Conservation (phyloP, 2,797 vertebrate genomes). For the Gambelia wislizenii region DNA sequence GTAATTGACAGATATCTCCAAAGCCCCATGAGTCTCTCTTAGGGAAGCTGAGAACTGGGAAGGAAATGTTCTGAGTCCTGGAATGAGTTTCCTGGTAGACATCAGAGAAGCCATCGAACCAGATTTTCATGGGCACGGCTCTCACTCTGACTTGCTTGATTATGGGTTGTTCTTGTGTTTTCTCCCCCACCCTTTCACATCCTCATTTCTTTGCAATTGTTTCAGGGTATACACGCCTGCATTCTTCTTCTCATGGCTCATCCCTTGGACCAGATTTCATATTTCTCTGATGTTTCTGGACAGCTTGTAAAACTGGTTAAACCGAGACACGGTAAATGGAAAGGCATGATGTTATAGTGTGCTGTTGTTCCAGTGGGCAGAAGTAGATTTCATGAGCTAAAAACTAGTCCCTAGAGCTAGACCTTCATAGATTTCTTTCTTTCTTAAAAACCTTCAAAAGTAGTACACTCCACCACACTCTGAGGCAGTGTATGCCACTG, state of each 20-base stretch:
- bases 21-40: neutral
- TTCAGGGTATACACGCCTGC: neutral
- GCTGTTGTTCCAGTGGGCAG: neutral
- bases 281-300: neutral
- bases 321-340: neutral
- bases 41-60: neutral
- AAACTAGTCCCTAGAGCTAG: no score
- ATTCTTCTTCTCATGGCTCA: neutral
- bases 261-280: neutral
- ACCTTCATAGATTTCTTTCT: neutral
- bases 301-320: neutral
- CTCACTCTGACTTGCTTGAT: neutral
- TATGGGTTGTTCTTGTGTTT: neutral
- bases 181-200: neutral
- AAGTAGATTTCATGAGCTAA: neutral
- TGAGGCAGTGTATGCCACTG: no score
- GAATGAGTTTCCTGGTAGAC: neutral
- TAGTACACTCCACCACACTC: no score
- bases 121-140: conserved; percentile 4
- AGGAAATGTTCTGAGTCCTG: neutral
- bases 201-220: neutral
- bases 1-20: neutral
- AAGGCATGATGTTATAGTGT: neutral
- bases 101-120: neutral
- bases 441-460: no score